Base-by-base conservation (phyloP, 1,140 invertebrate species). In the Pemphigus obesinymphae region DNA sequence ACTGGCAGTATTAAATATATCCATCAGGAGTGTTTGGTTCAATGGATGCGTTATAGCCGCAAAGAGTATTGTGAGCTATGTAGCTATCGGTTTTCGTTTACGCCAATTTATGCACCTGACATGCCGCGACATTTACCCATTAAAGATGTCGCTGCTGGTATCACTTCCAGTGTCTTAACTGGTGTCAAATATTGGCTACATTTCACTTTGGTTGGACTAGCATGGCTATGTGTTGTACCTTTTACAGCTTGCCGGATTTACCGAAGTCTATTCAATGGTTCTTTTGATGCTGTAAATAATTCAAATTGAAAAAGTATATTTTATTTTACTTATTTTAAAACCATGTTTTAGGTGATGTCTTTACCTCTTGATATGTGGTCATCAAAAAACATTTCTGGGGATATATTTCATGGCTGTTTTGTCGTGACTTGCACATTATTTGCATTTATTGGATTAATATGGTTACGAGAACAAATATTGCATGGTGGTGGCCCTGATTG, bases 41-140 rank as follows among this genome's bases (percentile, higher is more conserved):
- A 95, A 87, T 95, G 94, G 94, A 95, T 95, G 92, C 90, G 93
- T 82, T 99, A 99, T 87, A 98, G 96, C 63, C 91, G 96, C 82
- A 99, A 99, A 89, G 97, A 99, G 88, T 98, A 97, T 85, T 99
- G 98, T 89, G 98, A 99, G 88, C 89, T 99, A 83, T 99, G 98
- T 87, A 97, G 97, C 83, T 95, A 99, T 87, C 91, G 95, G 82
- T 99, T 99, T 88, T 97, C 97, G 4, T 99, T 99, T 86, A 97
- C 96, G 85, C 97, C 98, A 82, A 99, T 99, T 84, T 99, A 99
- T 89, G 97, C 97, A 13, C 96, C 97, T 31, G 97, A 99, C 86
- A 99, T 99, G 98, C 98, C 98, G 13, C 92, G 97, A 68, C 90
- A 97, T 82, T 88, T 99, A 83, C 98, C 98, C 0, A 89, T 99